Percentiles rank a stretch among this genome's conserved stretches.
Conservation (phyloP, 2,888 invertebrate species). For the Hofmannophila pseudospretella region DNA sequence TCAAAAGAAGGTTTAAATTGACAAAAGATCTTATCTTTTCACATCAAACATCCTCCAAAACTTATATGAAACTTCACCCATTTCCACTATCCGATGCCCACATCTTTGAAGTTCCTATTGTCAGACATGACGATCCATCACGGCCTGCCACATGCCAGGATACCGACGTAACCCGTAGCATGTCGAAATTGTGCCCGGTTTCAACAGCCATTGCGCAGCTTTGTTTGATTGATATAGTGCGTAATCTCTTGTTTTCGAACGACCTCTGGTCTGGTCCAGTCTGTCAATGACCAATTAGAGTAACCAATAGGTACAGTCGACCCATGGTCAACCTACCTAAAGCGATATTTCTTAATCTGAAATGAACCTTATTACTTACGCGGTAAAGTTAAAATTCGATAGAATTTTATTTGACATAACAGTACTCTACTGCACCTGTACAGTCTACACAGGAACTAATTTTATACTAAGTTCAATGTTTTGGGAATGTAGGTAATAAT, state of each 20-base stretch:
- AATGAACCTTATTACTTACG: slow-evolving; percentile 6
- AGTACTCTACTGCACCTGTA: too few species aligned
- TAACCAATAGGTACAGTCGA: too few species aligned
- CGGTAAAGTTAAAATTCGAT: too few species aligned
- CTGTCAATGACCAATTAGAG: slow-evolving; percentile 26
- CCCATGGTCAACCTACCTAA: neutral
- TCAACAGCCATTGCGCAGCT: slow-evolving; percentile 56
- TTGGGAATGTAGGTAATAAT: too few species aligned
- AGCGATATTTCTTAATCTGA: neutral
- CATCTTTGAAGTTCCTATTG: too few species aligned
- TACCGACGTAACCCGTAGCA: slow-evolving; percentile 48
- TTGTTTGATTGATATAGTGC: slow-evolving; percentile 69
- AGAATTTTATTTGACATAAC: too few species aligned
- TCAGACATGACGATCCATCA: slow-evolving; percentile 13
- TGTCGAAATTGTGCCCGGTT: slow-evolving; percentile 60
- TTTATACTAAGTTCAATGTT: too few species aligned
- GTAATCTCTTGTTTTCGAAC: slow-evolving; percentile 58
- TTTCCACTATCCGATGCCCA: neutral
- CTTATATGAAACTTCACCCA: too few species aligned
- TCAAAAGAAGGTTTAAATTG: too few species aligned
- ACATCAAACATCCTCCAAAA: too few species aligned
- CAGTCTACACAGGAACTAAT: too few species aligned
- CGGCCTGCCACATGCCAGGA: slow-evolving; percentile 33
- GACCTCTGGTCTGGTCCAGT: slow-evolving; percentile 45
- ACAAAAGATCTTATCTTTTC: too few species aligned